Base-by-base conservation (phyloP, 2,113 vertebrate genomes). In the Zeus faber region DNA sequence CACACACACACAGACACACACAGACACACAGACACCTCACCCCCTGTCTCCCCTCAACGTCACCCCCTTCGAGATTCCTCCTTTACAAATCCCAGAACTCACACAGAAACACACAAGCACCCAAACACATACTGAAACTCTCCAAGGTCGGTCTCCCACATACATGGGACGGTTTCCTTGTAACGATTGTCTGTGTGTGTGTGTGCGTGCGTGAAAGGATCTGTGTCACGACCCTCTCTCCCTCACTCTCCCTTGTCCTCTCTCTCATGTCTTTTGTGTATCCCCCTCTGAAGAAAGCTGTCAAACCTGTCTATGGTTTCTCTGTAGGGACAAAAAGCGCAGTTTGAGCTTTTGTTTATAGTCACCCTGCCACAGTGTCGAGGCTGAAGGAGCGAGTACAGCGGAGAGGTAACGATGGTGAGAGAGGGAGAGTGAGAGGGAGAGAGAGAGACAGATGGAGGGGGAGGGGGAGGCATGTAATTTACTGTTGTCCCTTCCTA, bases 401-500 rank as follows among this genome's bases (percentile, higher is more conserved):
- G 2, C 21, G 33, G 48, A n/a, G 31, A 51, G 63, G 45, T 48
- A 93, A 92, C 37, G 67, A 62, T n/a, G 11, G 22, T 24, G 39
- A 27, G 50, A 37, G 91, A 21, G 90, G 88, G 91, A 89, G 91
- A 88, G 92, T 90, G 89, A 89, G 92, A 35, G 61, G 46, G 55
- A 13, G 43, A 22, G 26, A 45, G 44, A 25, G 23, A 24, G 90
- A 25, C 89, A 87, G 89, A 90, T 91, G 88, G 91, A 91, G 90
- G 90, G 89, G 91, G 90, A 93, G 89, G 9, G 40, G 33, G 49
- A 63, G 58, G 41, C 94, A 93, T 96, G 94, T 97, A 95, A 97
- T 99, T 99, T 97, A 97, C 92, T 95, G 93, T 90, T 89, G 92
- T 91, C 92, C 90, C 91, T 92, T 93, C 76, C 93, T 96, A 98